Conservation (phyloP, 1,140 invertebrate species). For the Halotydeus destructor region DNA sequence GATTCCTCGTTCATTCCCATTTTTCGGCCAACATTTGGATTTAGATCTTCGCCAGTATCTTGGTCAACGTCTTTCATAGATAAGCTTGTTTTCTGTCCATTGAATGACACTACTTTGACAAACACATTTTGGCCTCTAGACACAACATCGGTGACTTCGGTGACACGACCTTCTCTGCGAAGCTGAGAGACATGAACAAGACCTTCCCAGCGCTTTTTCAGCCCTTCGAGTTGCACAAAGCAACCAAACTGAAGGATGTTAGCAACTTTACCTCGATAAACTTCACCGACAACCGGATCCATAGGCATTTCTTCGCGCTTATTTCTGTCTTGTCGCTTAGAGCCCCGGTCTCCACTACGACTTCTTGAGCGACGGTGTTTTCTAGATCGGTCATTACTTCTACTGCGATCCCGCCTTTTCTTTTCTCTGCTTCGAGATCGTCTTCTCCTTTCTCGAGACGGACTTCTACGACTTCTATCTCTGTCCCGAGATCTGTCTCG, state of each 20-base stretch:
- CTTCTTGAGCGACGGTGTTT: constrained; percentile 15
- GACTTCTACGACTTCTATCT: constrained; percentile 7
- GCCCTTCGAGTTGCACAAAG: constrained; percentile 84
- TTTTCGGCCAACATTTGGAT: constrained; percentile 39
- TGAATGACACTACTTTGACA: constrained; percentile 71
- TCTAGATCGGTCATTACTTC: constrained; percentile 17
- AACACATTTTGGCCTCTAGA: constrained; percentile 73
- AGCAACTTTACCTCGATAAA: constrained; percentile 81
- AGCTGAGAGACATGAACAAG: constrained; percentile 94
- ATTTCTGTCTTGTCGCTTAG: constrained; percentile 8
- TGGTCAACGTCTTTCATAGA: constrained; percentile 98
- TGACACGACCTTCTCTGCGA: constrained; percentile 73
- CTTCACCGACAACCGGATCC: constrained; percentile 25
- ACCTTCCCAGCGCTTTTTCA: constrained; percentile 69
- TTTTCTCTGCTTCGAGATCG: constrained; percentile 15
- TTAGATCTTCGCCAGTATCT: constrained; percentile 76
- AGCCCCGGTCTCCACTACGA: constrained; percentile 21
- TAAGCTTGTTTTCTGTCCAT: constrained; percentile 80
- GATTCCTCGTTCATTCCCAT: constrained; percentile 19
- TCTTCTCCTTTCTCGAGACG: constrained; percentile 8
- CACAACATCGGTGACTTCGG: constrained; percentile 82
- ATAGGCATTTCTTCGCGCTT: constrained; percentile 11
- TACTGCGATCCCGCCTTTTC: constrained; percentile 16
- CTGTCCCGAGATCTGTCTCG: constrained; percentile 9
- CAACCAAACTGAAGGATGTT: constrained; percentile 93